Evolutionary conservation across 2,797 vertebrate species (phyloP), one percentile per base, ranked within the genome.

Genomic region (Pogoniulus pusillus): DNA sequence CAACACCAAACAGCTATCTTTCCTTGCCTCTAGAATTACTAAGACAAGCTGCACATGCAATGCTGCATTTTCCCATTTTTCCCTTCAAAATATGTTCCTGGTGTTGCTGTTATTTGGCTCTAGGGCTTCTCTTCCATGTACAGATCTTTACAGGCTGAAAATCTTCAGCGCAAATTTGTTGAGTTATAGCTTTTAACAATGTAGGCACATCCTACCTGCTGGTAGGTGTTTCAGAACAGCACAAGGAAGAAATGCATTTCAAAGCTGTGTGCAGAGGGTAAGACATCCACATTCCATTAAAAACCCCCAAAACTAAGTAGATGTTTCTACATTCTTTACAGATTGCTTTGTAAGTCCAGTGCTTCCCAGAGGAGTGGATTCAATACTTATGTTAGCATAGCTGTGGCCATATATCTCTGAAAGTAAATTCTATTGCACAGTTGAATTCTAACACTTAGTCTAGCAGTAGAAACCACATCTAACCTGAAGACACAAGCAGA

Each of bases 381-480:
- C 66, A 89, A 41, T 69, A 90, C 74, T 92, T 91, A 63, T 9
- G 62, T 78, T 87, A 65, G 16, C 35, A 79, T 41, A 77, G 13
- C 57, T 76, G 24, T 72, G 43, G 92, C 93, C 59, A 79, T 17
- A 45, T 39, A 84, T 88, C 55, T 78, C 53, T 71, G 39, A 94
- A 90, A 92, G 16, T 17, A 37, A 64, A 45, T 87, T 47, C 77
- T 45, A 54, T 43, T 64, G 81, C 82, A 70, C 20, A 37, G 45
- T 16, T 94, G 45, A 27, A 81, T 29, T 45, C 75, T 65, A 88
- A 83, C 58, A 66, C 16, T 70, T 74, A 53, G 47, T 81, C 47
- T 80, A 85, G 79, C 16, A 85, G 39, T 58, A 92, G 49, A 94
- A 96, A 92, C 39, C 34, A 62, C 53, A 39, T 93, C 49, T 88